Percentiles rank a stretch among this genome's conserved stretches.
Evolutionary conservation across 2,888 invertebrate species (phyloP).

Genomic region (Scrobipalpa costella): DNA sequence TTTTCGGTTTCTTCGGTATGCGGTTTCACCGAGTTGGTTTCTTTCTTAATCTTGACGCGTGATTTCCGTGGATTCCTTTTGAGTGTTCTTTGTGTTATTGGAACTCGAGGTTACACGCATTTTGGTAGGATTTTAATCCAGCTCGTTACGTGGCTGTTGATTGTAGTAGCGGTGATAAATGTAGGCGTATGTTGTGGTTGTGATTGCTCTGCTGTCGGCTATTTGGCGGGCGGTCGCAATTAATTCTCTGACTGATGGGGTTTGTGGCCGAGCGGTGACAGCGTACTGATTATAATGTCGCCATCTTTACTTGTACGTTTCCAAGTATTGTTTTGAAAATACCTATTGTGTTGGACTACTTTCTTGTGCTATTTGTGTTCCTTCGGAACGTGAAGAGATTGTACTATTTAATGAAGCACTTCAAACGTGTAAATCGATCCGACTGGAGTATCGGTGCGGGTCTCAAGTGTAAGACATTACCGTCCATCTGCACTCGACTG

Average conservation of each 20-base stretch:
- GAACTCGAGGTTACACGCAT: constrained; percentile 1
- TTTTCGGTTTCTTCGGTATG: constrained; percentile 73
- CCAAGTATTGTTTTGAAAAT: constrained; percentile 9
- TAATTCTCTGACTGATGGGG: constrained; percentile 1
- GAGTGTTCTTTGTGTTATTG: constrained; percentile 33
- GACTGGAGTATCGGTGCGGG: not conserved
- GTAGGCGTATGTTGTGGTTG: constrained; percentile 4
- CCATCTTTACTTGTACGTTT: constrained; percentile 7
- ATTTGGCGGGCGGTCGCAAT: constrained; percentile 28
- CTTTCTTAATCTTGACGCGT: constrained; percentile 62
- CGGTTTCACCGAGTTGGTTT: constrained; percentile 40
- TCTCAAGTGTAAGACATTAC: constrained; percentile 53
- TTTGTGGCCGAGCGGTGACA: not conserved
- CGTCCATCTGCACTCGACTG: constrained; percentile 40
- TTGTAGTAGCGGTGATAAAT: constrained; percentile 22
- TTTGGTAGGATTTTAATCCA: constrained; percentile 14
- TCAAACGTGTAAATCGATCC: constrained; percentile 22
- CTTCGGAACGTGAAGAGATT: not conserved
- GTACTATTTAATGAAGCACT: not conserved
- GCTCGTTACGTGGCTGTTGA: constrained; percentile 14
- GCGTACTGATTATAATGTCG: constrained; percentile 16
- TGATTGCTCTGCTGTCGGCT: constrained; percentile 30
- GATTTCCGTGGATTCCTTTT: constrained; percentile 50
- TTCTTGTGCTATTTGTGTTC: not conserved
- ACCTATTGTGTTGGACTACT: not conserved